Base-by-base conservation (phyloP, 2,113 vertebrate species). In the Calyptommatus sinebrachiatus region DNA sequence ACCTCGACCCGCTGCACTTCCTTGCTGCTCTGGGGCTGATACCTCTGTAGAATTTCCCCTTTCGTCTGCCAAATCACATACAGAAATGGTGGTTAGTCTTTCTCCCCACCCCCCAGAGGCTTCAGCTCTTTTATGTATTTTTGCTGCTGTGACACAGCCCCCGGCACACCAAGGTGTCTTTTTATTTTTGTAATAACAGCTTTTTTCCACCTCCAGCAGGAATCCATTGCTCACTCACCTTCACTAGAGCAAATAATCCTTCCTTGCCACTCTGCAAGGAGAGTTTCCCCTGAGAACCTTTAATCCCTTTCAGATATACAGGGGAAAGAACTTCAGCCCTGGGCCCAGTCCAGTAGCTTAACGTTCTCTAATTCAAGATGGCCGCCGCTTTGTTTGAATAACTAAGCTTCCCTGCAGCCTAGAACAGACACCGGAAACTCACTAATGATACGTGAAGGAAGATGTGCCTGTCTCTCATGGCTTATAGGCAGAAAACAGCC, bases 1-100 rank as follows among this genome's bases (percentile, higher is more conserved):
- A 81, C 79, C 79, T 81, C 79, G 73, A 76, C 73, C 73, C 41
- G 14, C 26, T 62, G 79, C 79, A 81, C 66, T 76, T 81, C 79
- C 35, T 71, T 79, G 68, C 68, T 46, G 28, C 28, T 62, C 73
- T 81, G 66, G 73, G 73, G 79, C 79, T 81, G 53, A 75, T 70
- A 62, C n/a, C 53, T 81, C 73, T 69, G 41, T 18, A 61, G 24
- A 61, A 48, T 62, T 60, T 48, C 66, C 50, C 53, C 7, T 50
- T 60, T n/a, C 65, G 12, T 61, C 65, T 48, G 65, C 66, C 79
- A 81, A 48, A 61, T 48, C 41, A 61, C 73, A 61, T 28, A 69
- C 29, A 35, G 73, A 74, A 21, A 9, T 60, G 53, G 53, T 29
- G 50, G 48, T 48, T 62, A 20, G 28, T 11, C 35, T 46, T 69